A percentile compares a stretch with the other conserved stretches of the same genome.
These are phyloP conservation scores for Oncorhynchus keta DNA, from an alignment of 2,113 vertebrate genomes.

Conservation along the genomic window DNA sequence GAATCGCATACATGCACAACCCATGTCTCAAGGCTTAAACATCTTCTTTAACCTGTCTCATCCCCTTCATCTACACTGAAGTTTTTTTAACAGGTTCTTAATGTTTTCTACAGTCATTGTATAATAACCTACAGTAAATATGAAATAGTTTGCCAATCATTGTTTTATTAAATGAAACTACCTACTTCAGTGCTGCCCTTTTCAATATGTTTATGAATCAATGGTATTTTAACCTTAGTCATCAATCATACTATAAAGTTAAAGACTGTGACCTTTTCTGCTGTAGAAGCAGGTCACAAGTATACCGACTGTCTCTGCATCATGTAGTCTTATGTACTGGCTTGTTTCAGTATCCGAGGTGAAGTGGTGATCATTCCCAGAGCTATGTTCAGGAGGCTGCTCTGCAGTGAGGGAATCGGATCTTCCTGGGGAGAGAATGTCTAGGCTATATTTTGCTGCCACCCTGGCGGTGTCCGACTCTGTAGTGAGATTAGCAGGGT, in stretches of 20 bases:
- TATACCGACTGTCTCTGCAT: background rate
- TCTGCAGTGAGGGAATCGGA: background rate
- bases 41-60: too few relatives aligned
- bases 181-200: too few relatives aligned
- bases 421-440: background rate
- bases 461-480: conserved; percentile 5
- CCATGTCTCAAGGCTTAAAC: too few relatives aligned
- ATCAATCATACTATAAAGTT: conserved; percentile 33
- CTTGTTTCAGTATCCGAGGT: background rate
- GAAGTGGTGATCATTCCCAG: background rate
- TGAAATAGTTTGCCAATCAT: too few relatives aligned
- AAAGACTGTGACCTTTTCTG: conserved; percentile 55
- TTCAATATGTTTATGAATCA: conserved; percentile 1
- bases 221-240: conserved; percentile 4
- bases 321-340: background rate
- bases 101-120: too few relatives aligned
- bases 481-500: conserved; percentile 52
- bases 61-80: too few relatives aligned
- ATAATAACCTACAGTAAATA: too few relatives aligned
- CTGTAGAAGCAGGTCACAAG: conserved; percentile 32
- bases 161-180: too few relatives aligned
- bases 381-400: background rate
- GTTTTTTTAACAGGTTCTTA: too few relatives aligned
- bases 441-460: conserved; percentile 4
- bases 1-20: too few relatives aligned